Conservation (phyloP, 2,888 invertebrate species). For the Smittia sp. region DNA sequence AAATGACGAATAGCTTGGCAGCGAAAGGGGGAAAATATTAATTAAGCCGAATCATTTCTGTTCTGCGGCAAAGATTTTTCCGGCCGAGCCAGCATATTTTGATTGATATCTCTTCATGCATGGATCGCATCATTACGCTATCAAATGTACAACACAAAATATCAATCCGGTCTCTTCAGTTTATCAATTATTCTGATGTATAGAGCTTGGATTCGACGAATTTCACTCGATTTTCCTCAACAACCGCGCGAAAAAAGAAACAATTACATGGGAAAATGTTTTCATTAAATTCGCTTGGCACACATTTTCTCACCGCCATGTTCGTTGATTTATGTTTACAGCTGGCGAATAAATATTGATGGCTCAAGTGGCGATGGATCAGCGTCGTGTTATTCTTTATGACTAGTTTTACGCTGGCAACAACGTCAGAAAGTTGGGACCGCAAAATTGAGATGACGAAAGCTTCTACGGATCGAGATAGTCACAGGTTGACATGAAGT, state of each 20-base stretch:
- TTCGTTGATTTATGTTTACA: not conserved
- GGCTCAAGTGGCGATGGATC: not conserved
- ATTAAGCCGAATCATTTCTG: conserved; percentile 9
- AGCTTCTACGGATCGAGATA: too few relatives aligned
- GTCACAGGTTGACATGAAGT: too few relatives aligned
- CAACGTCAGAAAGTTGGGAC: too few relatives aligned
- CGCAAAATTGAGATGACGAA: too few relatives aligned
- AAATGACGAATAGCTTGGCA: not conserved
- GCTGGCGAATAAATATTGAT: not conserved
- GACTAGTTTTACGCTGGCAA: not conserved
- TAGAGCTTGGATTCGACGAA: not conserved
- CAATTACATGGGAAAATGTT: not conserved
- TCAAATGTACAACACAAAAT: not conserved
- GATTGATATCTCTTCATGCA: not conserved
- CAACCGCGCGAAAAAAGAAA: not conserved
- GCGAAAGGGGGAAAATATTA: not conserved
- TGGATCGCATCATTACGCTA: not conserved
- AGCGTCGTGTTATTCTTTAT: not conserved
- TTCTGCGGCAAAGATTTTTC: not conserved
- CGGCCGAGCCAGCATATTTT: not conserved
- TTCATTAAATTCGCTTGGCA: not conserved
- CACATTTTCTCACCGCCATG: not conserved
- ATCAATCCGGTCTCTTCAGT: not conserved
- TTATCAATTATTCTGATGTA: conserved; percentile 4
- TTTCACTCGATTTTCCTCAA: not conserved